Base-by-base conservation (phyloP, 1,140 invertebrate species). In the Thrips palmi region DNA sequence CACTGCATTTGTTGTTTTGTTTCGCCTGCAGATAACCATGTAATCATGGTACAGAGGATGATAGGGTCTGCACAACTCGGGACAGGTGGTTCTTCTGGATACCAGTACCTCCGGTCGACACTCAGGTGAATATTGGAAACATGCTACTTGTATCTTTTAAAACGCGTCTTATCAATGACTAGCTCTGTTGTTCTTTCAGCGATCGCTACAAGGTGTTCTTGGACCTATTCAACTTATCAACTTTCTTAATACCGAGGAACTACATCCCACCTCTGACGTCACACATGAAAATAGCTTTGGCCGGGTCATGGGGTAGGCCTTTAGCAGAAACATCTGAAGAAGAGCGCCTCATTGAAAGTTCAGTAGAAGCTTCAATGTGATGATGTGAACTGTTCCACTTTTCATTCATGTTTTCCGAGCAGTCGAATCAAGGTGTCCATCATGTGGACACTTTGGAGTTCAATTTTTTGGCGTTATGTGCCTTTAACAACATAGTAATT, bases 11-110 rank as follows among this genome's bases (percentile, higher is more conserved):
- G 33, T 38, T 22, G 11, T 37, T 38, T 17, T 11, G 11, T n/a
- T 2, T 36, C 28, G 39, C 45, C 48, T 63, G 25, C 49, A 97
- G 93, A 96, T 59, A 97, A 97, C 61, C 94, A 99, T 54, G 84
- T 97, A 15, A 74, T 94, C 45, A 83, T 98, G 77, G 94, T 97
- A n/a, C 92, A 97, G 58, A 69, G 93, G 53, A 97, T 98, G 92
- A 89, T 99, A 47, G 94, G 94, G 5, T 91, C 86, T 2, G 87
- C 92, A 53, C 87, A 91, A 52, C 56, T 93, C 1, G 94, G 94
- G 21, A 97, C 94, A 0, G 94, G 93, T 23, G 94, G 94, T 4
- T 97, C 92, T 24, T 92, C 89, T 1, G 94, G 94, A 5, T 97
- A 98, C 63, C 88, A 97, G 49, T 99, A 99, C 60, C 65, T 99